phyloP scores from a whole-genome alignment of 1,140 invertebrate species.

The Caenorhabditis tropicalis region DNA sequence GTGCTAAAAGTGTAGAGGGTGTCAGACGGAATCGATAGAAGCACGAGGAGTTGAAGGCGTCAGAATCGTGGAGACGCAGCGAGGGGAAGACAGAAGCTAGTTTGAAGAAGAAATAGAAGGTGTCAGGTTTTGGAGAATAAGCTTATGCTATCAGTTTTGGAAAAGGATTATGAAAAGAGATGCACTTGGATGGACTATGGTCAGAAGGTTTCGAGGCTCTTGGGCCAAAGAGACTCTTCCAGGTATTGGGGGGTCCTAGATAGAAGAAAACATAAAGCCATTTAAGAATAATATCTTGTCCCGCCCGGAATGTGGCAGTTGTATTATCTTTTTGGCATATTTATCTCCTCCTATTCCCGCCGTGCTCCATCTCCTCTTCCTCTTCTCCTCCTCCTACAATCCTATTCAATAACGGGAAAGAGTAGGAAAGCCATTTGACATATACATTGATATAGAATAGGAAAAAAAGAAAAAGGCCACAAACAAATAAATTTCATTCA shows the following conservation, averaged over 20 bases:
- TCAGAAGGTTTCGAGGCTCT: not conserved
- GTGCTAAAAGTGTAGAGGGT: not conserved
- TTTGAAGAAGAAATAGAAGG: not conserved
- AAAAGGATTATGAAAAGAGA: not conserved
- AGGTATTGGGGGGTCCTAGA: too few species aligned
- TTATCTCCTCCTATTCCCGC: not conserved
- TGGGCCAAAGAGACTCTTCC: too few species aligned
- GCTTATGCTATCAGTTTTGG: not conserved
- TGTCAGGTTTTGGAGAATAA: not conserved
- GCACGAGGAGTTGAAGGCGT: slow-evolving; percentile 36
- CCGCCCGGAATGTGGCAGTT: not conserved
- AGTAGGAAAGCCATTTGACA: too few species aligned
- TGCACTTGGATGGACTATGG: not conserved
- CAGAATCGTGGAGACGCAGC: not conserved
- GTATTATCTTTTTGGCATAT: not conserved
- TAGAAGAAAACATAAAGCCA: not conserved
- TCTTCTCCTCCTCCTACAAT: too few species aligned
- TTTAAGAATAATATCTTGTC: not conserved
- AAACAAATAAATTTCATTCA: slow-evolving; percentile 25
- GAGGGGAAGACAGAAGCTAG: not conserved
- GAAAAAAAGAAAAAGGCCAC: not conserved
- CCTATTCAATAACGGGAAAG: too few species aligned
- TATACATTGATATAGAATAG: not conserved
- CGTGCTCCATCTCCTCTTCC: too few species aligned
- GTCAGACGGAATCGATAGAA: slow-evolving; percentile 26